Conservation (phyloP, 2,797 vertebrate species). For the Chrysocyon brachyurus region DNA sequence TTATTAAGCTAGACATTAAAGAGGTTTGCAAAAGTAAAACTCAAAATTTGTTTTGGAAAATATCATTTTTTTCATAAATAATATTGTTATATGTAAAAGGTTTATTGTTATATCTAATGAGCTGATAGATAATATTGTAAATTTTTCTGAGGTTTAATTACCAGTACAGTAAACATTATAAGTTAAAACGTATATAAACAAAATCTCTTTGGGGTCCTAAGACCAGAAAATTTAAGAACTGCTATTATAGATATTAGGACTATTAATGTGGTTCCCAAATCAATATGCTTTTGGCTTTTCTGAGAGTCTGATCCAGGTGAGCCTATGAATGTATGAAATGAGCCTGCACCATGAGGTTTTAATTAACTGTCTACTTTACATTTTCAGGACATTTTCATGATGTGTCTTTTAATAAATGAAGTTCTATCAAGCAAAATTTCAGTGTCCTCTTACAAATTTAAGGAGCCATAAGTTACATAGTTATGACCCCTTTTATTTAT, state of each 20-base stretch:
- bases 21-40: conserved; percentile 19
- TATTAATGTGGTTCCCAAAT: conserved; percentile 34
- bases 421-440: not conserved
- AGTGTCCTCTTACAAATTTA: conserved; percentile 44
- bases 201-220: not conserved
- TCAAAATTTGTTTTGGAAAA: conserved; percentile 39
- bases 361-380: conserved; percentile 8
- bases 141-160: conserved; percentile 16
- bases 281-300: not conserved
- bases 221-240: conserved; percentile 45
- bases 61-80: not conserved
- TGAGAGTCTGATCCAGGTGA: conserved; percentile 16
- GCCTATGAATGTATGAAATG: conserved; percentile 28
- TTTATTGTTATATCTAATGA: conserved; percentile 46
- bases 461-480: not conserved
- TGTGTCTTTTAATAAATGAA: conserved; percentile 48
- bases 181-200: conserved; percentile 15
- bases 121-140: not conserved
- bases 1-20: not conserved
- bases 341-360: not conserved
- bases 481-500: not conserved
- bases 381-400: conserved; percentile 30
- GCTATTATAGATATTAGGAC: not conserved
- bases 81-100: not conserved
- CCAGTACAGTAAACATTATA: not conserved